Base-by-base conservation (phyloP, 2,888 invertebrate genomes). In the Ophion ventricosus region DNA sequence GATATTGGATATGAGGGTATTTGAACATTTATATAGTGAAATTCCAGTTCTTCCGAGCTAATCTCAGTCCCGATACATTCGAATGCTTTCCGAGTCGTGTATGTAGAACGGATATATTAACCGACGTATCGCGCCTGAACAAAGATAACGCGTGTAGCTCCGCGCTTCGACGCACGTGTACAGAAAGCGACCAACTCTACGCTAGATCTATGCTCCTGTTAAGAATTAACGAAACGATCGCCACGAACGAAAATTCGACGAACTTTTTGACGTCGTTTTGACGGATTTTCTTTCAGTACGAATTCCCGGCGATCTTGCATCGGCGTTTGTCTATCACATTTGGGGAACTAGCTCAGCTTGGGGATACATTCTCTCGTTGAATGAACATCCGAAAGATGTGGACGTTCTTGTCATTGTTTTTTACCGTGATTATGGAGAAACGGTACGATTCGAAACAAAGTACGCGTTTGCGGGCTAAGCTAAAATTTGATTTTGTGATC, bases 151-250 rank as follows among this genome's bases (percentile, higher is more conserved):
- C 56, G 29, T 14, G 14, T 29, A 23, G 35, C 23, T 17, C 59
- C 63, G 35, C 20, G 49, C 35, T n/a, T 49, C 14, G 14, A 23
- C 67, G 14, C 57, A 70, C n/a, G 43, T 35, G 20, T 17, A 17
- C 25, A 1, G 17, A 43, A n/a, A 56, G 59, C 49, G 43, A 79
- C 29, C 40, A 82, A 73, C 69, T 73, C 83, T 75, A n/a, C 63
- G 29, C 70, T 8, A 26, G 40, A 75, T 79, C 79, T 83, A 83
- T 64, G 74, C 83, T 83, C 83, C 83, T 83, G 83, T 69, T 83
- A 83, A 70, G 74, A 70, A 83, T 83, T 79, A 79, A 79, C 83
- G 83, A 79, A 75, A 70, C 56, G 35, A 14, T 79, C 29, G 83
- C 70, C 70, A 69, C 69, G 69, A 54, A 74, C 79, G 79, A 79